Conservation (phyloP, 2,888 invertebrate genomes). For the Pecten maximus region DNA sequence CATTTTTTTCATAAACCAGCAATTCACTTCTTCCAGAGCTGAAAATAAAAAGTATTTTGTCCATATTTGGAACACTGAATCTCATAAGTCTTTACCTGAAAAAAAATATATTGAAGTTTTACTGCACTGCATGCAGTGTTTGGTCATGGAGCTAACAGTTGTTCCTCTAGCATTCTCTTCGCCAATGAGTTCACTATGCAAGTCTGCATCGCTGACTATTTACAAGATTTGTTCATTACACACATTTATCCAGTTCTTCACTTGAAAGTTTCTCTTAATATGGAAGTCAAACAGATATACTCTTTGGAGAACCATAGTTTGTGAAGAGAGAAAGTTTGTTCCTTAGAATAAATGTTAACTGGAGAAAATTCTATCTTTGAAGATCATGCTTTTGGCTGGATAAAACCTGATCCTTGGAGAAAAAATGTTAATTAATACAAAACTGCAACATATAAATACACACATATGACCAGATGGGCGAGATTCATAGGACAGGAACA, state of each 20-base stretch:
- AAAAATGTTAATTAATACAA: constrained; percentile 28
- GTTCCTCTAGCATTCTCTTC: not conserved
- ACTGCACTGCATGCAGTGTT: not conserved
- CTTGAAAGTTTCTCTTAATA: not conserved
- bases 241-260: not conserved
- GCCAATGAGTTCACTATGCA: not conserved
- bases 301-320: not conserved
- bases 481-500: not conserved
- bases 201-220: not conserved
- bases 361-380: not conserved
- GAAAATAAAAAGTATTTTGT: not conserved
- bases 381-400: constrained; percentile 1
- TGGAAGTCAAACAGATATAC: not conserved
- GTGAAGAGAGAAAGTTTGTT: not conserved
- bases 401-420: not conserved
- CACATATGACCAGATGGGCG: constrained; percentile 27
- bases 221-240: not conserved
- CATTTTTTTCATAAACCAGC: not conserved
- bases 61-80: not conserved
- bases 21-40: not conserved
- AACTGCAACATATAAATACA: not conserved
- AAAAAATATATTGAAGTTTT: not conserved
- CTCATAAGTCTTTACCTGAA: not conserved
- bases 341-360: not conserved
- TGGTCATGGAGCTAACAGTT: not conserved